Evolutionary conservation across 1,140 invertebrate species (phyloP).

Genomic region (Drosophila oshimai): DNA sequence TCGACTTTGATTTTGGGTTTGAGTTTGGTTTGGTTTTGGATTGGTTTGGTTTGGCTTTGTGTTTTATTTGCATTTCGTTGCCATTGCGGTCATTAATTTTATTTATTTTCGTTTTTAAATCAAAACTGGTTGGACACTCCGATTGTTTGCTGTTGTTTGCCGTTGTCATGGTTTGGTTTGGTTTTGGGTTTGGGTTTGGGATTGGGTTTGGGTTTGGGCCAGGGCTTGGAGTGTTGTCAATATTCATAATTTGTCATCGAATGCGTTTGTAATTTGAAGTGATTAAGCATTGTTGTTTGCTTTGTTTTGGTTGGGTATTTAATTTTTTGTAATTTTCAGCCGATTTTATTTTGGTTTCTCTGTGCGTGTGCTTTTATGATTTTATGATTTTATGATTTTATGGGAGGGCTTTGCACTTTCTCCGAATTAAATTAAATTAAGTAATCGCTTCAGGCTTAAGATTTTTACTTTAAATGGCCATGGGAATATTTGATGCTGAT

Average conservation of each 20-base stretch:
- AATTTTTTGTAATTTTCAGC: constrained; percentile 19
- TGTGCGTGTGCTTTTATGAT: constrained; percentile 21
- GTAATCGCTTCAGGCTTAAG: constrained; percentile 50
- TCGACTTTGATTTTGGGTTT: constrained; percentile 20
- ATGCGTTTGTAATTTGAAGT: constrained; percentile 72
- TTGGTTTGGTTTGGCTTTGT: constrained; percentile 44
- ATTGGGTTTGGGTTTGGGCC: constrained; percentile 5
- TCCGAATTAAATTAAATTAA: constrained; percentile 78
- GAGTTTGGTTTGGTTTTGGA: constrained; percentile 14
- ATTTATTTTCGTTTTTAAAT: constrained; percentile 71
- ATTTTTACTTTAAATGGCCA: constrained; percentile 2
- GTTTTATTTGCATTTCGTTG: constrained; percentile 78
- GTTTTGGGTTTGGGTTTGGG: constrained; percentile 1
- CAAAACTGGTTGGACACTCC: constrained; percentile 56
- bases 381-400: constrained; percentile 13
- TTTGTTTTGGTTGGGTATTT: constrained; percentile 38
- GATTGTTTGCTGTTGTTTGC: constrained; percentile 76
- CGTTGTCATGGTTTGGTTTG: constrained; percentile 31
- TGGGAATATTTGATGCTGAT: background rate
- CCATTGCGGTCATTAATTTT: constrained; percentile 73
- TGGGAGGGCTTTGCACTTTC: constrained; percentile 69
- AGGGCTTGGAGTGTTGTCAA: constrained; percentile 40
- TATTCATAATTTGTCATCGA: constrained; percentile 76
- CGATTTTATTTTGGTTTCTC: constrained; percentile 33
- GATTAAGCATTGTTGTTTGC: constrained; percentile 61